Evolutionary conservation across 2,797 vertebrate genomes (phyloP), one percentile per base, ranked within the genome.

Genomic region (Diplodus sargus): DNA sequence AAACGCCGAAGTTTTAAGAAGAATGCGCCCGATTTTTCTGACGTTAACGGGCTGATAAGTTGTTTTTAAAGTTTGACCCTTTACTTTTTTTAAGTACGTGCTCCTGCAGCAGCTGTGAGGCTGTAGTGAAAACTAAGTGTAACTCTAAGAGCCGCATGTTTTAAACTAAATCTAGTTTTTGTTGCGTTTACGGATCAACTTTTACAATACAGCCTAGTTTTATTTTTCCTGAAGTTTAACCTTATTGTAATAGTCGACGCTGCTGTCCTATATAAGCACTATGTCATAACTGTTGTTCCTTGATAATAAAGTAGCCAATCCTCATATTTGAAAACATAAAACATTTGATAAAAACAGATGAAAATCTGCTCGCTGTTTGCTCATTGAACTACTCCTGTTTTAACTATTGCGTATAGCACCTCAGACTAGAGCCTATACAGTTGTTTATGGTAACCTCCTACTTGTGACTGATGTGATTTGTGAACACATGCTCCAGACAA

Each of bases 151-250:
- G 8, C 8, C 17, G 43, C 2, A 2, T 25, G 34, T 30, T 47
- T 12, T 53, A 15, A 69, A 78, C 15, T 65, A 45, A 30, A 16
- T 16, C 2, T 3, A 13, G 13, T 16, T 22, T 30, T 2, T 58
- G 67, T 3, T 63, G 60, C 74, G 22, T 82, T 80, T n/a, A 70
- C 5, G 69, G 49, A 65, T 39, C 16, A 0, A 0, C 9, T 12
- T n/a, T 4, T 5, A 10, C 42, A 3, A 9, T 11, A 2, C 13
- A 9, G 34, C 34, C 34, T 34, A 17, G 22, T 12, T 14, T 1
- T 20, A 42, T 52, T 57, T 12, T 52, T 43, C 6, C 13, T 16
- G 5, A 22, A 9, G n/a, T n/a, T 59, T 18, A 63, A 2, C 9
- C 5, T 56, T 39, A 34, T 5, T 64, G 3, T 6, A 30, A n/a